These are phyloP conservation scores for Ceramica pisi DNA, from an alignment of 2,888 invertebrate species.

Conservation along the genomic window DNA sequence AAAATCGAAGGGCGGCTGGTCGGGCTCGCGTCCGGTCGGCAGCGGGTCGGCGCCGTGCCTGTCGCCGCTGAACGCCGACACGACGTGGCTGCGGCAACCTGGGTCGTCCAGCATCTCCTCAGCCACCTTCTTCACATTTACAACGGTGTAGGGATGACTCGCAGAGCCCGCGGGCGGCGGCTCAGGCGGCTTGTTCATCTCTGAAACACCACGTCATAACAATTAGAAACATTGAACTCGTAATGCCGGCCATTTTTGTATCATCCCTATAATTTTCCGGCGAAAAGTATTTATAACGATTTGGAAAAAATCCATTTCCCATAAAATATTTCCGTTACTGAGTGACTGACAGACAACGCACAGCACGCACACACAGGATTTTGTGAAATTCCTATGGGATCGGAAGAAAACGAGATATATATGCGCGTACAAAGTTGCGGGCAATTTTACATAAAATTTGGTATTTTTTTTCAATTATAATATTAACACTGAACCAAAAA, in stretches of 20 bases:
- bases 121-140: slow-evolving; percentile 16
- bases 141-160: slow-evolving; percentile 1
- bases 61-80: slow-evolving; percentile 18
- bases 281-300: not conserved
- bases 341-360: too few species aligned
- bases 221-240: slow-evolving; percentile 13
- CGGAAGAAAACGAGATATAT: too few species aligned
- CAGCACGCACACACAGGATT: too few species aligned
- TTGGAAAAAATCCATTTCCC: too few species aligned
- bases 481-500: not conserved
- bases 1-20: not conserved
- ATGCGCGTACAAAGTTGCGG: too few species aligned
- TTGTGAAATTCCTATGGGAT: too few species aligned
- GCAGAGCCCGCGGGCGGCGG: not conserved
- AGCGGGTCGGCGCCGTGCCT: not conserved
- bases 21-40: not conserved
- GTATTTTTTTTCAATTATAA: not conserved
- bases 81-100: slow-evolving; percentile 24
- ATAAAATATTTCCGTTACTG: too few species aligned
- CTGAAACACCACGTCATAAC: slow-evolving; percentile 30
- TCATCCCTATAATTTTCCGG: not conserved
- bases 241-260: slow-evolving; percentile 36
- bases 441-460: too few species aligned
- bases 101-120: slow-evolving; percentile 44
- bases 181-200: slow-evolving; percentile 15